Evolutionary conservation across 2,113 vertebrate genomes (phyloP).

Genomic region (Calypte anna): DNA sequence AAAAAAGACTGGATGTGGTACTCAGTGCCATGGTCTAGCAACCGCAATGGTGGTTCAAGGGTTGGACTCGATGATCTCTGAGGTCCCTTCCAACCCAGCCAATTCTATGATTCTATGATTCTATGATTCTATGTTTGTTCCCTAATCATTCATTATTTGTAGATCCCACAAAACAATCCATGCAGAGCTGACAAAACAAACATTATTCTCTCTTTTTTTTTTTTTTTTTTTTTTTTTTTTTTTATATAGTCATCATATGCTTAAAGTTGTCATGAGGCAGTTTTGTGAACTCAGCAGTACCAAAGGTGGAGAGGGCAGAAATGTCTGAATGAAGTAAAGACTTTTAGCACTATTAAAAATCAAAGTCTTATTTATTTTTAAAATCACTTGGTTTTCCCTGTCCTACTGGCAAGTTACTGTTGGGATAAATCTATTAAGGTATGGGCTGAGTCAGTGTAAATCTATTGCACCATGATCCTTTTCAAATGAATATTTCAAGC

Average conservation of each 20-base stretch:
- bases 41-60: too few species aligned
- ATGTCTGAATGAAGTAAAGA: background rate
- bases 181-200: slow-evolving; percentile 19
- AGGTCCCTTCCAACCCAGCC: too few species aligned
- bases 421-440: slow-evolving; percentile 43
- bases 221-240: background rate
- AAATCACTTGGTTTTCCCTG: background rate
- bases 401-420: slow-evolving; percentile 9
- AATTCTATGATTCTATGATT: too few species aligned
- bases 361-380: slow-evolving; percentile 27
- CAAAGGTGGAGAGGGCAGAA: background rate
- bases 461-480: background rate
- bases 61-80: too few species aligned
- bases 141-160: slow-evolving; percentile 63
- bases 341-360: slow-evolving; percentile 4
- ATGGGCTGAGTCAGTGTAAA: background rate
- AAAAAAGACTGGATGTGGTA: too few species aligned
- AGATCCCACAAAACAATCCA: slow-evolving; percentile 5
- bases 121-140: slow-evolving; percentile 57
- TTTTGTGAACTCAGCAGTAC: slow-evolving; percentile 11
- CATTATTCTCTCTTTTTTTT: background rate
- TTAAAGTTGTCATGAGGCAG: background rate
- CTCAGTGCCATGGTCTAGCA: too few species aligned
- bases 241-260: background rate
- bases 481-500: slow-evolving; percentile 54